Conservation (phyloP, 35 echinoderm and acorn worm species). For the Lytechinus pictus region DNA sequence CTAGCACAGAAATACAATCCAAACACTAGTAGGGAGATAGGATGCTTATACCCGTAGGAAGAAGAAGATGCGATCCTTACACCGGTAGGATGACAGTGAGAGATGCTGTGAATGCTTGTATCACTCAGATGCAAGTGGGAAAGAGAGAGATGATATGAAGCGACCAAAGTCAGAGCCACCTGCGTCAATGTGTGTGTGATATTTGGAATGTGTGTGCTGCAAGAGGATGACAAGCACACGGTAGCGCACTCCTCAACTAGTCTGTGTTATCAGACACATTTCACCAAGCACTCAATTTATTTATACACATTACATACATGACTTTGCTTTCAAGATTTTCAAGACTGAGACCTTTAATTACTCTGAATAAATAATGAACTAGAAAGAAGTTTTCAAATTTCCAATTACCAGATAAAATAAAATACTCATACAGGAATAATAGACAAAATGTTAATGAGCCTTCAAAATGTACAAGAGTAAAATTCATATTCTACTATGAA, state of each 20-base stretch:
- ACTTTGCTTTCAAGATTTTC: no score
- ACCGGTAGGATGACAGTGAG: background rate
- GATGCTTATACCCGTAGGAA: background rate
- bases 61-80: background rate
- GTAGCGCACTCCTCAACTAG: background rate
- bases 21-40: background rate
- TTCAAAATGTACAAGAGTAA: no score
- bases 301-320: no score
- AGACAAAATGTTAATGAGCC: no score
- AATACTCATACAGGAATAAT: no score
- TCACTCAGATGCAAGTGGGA: background rate
- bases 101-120: background rate
- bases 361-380: no score
- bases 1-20: background rate
- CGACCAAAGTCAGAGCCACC: background rate
- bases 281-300: no score
- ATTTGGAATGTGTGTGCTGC: background rate
- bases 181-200: conserved; percentile 2
- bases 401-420: no score
- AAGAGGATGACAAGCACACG: background rate
- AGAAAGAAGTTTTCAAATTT: no score
- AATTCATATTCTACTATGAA: no score
- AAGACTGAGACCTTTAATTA: no score
- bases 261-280: background rate
- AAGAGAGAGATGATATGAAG: background rate